phyloP scores from a whole-genome alignment of 2,113 vertebrate genomes.

The Vidua macroura region DNA sequence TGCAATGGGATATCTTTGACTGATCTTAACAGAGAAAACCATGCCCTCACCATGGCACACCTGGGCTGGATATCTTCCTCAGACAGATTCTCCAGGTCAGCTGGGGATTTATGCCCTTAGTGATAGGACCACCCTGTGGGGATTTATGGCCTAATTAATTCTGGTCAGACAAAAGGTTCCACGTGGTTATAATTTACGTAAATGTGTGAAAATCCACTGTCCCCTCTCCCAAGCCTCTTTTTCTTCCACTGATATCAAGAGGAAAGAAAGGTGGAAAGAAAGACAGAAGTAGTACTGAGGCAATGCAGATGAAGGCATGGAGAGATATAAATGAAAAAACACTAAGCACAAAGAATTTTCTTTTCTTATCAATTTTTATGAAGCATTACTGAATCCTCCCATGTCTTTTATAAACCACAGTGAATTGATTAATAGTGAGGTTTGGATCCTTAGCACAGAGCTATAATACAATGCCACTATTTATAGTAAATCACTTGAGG shows the following conservation, averaged over 20 bases:
- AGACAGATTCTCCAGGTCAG: background rate
- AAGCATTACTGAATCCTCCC: background rate
- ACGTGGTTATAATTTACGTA: background rate
- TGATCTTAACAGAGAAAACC: background rate
- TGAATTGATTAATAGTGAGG: background rate
- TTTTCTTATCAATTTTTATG: background rate
- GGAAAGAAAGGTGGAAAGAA: background rate
- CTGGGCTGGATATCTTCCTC: background rate
- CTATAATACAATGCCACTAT: background rate
- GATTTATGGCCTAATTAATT: background rate
- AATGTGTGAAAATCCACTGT: background rate
- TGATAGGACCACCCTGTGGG: background rate
- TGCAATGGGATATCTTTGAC: background rate
- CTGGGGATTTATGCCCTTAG: background rate
- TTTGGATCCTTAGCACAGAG: background rate
- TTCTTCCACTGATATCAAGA: background rate
- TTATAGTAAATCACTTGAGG: background rate
- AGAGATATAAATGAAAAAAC: background rate
- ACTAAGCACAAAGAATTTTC: background rate
- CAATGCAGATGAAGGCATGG: background rate
- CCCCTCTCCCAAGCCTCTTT: background rate
- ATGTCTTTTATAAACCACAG: background rate
- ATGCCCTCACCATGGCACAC: background rate
- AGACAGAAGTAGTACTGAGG: background rate
- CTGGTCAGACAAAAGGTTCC: background rate